Evolutionary conservation across 53 echinoderm and acorn worm species (phyloP).

Genomic region (Patiria pectinifera): DNA sequence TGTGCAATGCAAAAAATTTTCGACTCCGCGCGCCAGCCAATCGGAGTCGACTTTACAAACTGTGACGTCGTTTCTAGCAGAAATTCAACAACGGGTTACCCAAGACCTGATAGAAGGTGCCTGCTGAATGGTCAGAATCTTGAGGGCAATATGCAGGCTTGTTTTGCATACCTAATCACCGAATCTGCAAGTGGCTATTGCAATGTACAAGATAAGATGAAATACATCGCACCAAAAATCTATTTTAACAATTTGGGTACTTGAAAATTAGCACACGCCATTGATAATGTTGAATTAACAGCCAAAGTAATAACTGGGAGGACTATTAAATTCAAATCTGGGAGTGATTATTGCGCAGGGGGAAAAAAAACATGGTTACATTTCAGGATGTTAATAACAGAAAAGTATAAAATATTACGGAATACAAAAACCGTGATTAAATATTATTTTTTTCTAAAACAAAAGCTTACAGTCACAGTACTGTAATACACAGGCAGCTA

Average conservation of each 20-base stretch:
- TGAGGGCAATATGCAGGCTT: no score
- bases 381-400: constrained; percentile 8
- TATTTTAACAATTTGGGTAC: not conserved
- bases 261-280: not conserved
- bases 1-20: no score
- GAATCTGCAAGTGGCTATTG: no score
- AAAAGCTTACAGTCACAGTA: constrained; percentile 17
- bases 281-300: not conserved
- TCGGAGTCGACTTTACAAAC: no score
- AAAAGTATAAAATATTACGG: constrained; percentile 54
- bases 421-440: constrained; percentile 56
- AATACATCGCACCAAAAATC: no score
- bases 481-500: constrained; percentile 1
- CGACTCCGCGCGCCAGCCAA: no score
- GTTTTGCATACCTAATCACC: no score
- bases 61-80: no score
- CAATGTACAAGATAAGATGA: no score
- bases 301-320: not conserved
- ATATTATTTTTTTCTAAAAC: not conserved
- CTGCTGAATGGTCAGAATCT: no score
- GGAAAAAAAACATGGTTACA: constrained; percentile 9
- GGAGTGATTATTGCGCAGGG: not conserved
- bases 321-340: not conserved
- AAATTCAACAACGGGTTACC: no score
- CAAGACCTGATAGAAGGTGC: no score